phyloP scores from a whole-genome alignment of 2,888 invertebrate species.

The Hypomecis atomaria region DNA sequence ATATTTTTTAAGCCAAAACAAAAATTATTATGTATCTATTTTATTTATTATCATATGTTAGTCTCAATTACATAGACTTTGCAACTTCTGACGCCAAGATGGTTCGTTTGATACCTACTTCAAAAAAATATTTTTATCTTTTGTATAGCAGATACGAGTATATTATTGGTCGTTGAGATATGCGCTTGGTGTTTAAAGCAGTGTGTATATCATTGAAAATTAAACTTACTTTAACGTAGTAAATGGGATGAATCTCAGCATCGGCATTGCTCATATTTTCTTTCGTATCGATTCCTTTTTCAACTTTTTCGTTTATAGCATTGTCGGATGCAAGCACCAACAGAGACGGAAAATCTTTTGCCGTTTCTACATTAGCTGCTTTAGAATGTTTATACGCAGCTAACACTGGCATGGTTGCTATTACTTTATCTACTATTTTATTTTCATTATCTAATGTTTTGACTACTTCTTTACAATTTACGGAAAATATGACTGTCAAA shows the following conservation, averaged over 20 bases:
- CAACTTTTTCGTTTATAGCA: not conserved
- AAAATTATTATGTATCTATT: no score
- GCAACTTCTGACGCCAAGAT: no score
- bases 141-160: no score
- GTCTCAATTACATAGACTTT: no score
- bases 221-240: slow-evolving; percentile 69
- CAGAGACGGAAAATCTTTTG: slow-evolving; percentile 72
- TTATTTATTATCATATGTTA: no score
- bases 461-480: slow-evolving; percentile 16
- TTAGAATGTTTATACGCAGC: slow-evolving; percentile 57
- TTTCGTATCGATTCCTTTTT: not conserved
- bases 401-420: slow-evolving; percentile 57
- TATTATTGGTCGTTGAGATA: no score
- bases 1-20: no score
- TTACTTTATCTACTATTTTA: slow-evolving; percentile 8
- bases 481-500: slow-evolving; percentile 15
- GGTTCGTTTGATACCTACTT: no score
- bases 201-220: not conserved
- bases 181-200: not conserved
- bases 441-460: not conserved
- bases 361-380: slow-evolving; percentile 59
- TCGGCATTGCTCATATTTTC: not conserved
- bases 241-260: slow-evolving; percentile 53
- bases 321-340: slow-evolving; percentile 57
- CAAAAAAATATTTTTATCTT: no score